phyloP scores from a whole-genome alignment of 2,113 vertebrate genomes.

The Alexandromys fortis region DNA sequence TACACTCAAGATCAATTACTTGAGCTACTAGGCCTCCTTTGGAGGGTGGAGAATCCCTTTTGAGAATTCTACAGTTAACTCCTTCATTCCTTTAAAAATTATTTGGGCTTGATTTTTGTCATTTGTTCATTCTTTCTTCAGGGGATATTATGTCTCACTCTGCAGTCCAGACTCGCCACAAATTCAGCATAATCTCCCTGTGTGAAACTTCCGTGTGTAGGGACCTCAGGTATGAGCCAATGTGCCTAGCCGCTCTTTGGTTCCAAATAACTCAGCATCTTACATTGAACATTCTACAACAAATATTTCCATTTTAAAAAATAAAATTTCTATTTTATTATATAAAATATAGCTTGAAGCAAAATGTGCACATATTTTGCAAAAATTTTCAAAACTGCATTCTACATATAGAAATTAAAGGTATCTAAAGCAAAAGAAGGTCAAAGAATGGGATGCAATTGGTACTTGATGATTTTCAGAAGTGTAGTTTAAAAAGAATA shows the following conservation, averaged over 20 bases:
- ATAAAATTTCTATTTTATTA: not conserved
- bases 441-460: conserved; percentile 21
- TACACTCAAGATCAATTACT: conserved; percentile 10
- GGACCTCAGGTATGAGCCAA: not conserved
- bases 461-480: not conserved
- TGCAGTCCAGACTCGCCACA: not conserved
- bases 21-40: conserved; percentile 23
- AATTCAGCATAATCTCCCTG: not conserved
- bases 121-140: not conserved
- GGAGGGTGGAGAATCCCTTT: too few relatives aligned
- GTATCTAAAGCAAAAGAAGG: not conserved
- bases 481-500: not conserved
- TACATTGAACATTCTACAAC: not conserved
- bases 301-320: conserved; percentile 14
- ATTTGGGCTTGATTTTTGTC: not conserved
- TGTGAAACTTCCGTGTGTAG: not conserved
- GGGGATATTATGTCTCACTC: not conserved
- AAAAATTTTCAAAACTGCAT: not conserved
- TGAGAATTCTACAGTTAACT: not conserved
- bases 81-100: not conserved
- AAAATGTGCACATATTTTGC: not conserved
- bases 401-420: not conserved
- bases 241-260: not conserved
- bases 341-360: conserved; percentile 9
- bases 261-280: not conserved